Conservation (phyloP, 2,113 vertebrate species). For the Butastur rufipennis region DNA sequence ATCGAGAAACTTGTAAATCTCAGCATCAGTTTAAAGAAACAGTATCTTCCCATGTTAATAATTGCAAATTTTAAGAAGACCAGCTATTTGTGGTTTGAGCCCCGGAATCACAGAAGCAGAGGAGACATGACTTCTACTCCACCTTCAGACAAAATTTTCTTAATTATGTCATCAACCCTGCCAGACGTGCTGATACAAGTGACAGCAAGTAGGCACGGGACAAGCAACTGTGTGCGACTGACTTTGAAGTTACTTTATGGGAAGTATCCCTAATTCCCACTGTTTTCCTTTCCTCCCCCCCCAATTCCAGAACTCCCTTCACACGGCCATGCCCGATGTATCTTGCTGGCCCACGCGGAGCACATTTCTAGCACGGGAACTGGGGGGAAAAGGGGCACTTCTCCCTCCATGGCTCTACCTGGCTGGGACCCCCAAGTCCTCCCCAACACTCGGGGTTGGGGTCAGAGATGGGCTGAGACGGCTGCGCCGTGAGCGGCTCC, state of each 20-base stretch:
- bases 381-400: background rate
- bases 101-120: background rate
- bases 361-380: background rate
- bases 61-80: background rate
- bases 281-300: background rate
- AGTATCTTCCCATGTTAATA: background rate
- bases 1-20: background rate
- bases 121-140: background rate
- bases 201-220: background rate
- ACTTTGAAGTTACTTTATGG: background rate
- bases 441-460: background rate
- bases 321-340: fast-evolving
- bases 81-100: background rate
- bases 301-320: background rate
- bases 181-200: background rate
- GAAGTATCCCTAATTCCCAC: background rate
- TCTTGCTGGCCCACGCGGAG: background rate
- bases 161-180: background rate
- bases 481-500: fast-evolving
- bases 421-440: background rate
- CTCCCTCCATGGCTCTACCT: background rate
- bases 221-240: background rate
- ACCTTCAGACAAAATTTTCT: background rate
- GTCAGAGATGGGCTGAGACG: background rate
- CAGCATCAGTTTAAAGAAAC: background rate